A percentile compares a stretch with the other conserved stretches of the same genome.
Evolutionary conservation across 2,797 vertebrate genomes (phyloP).

Genomic region (Australoheros facetus): DNA sequence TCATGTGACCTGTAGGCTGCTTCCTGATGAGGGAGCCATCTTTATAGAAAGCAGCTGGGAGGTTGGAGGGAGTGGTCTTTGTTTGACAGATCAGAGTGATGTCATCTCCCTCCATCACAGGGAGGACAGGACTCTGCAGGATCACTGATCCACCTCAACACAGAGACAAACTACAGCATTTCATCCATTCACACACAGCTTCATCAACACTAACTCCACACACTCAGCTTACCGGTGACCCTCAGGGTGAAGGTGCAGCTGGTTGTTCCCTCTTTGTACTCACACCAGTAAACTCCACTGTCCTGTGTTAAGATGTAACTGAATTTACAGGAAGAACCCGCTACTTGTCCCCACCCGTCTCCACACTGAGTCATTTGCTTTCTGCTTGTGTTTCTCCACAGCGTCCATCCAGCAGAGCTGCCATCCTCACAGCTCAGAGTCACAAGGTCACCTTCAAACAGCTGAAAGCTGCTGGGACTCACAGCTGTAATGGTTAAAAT

Average conservation of each 20-base stretch:
- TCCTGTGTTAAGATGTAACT: background rate
- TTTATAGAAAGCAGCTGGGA: no score
- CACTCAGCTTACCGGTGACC: background rate
- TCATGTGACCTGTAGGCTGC: no score
- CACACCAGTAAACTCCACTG: background rate
- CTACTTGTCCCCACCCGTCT: background rate
- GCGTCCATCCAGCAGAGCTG: background rate
- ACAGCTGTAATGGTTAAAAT: background rate
- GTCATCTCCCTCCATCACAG: no score
- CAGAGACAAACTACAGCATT: background rate
- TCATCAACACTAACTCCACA: background rate
- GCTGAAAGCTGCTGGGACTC: background rate
- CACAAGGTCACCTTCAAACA: background rate
- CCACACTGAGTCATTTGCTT: background rate
- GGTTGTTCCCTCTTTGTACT: background rate
- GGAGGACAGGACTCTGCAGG: no score
- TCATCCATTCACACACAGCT: no score
- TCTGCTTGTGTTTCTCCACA: background rate
- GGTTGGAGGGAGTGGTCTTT: no score
- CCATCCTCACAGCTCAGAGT: background rate
- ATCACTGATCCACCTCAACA: background rate
- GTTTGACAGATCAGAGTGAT: no score
- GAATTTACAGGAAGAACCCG: background rate
- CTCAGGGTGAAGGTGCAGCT: background rate
- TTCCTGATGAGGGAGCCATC: no score